Conservation (phyloP, 1,140 invertebrate genomes). For the Meloidogyne floridensis region DNA sequence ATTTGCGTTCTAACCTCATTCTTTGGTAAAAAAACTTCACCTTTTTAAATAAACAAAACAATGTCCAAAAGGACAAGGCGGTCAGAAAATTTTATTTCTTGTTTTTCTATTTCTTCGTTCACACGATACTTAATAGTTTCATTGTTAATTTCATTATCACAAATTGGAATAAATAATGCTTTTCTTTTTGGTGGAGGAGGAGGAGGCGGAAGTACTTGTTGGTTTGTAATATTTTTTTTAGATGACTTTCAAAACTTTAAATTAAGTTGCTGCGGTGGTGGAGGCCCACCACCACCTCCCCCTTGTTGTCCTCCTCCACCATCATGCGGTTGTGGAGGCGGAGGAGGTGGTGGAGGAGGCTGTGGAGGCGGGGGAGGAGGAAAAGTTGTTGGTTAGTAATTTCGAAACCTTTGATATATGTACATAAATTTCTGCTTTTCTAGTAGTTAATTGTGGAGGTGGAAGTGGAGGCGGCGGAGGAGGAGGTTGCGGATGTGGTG, state of each 20-base stretch:
- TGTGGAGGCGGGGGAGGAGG: constrained; percentile 10
- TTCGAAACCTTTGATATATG: background rate
- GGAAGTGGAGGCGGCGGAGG: background rate
- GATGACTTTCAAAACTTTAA: background rate
- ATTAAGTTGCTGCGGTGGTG: constrained; percentile 13
- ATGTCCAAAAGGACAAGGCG: background rate
- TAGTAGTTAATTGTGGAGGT: background rate
- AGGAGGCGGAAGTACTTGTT: constrained; percentile 12
- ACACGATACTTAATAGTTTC: background rate
- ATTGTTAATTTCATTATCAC: background rate
- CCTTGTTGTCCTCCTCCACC: constrained; percentile 2
- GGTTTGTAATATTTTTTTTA: background rate
- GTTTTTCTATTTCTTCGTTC: background rate
- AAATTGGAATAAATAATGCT: constrained; percentile 2
- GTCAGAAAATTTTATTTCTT: background rate
- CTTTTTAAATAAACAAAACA: background rate
- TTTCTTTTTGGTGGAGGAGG: constrained; percentile 17
- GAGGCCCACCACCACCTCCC: constrained; percentile 6
- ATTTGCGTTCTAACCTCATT: background rate
- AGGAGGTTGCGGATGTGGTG: no score
- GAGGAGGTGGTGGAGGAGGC: constrained; percentile 5
- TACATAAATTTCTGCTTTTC: background rate
- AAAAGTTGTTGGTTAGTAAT: background rate
- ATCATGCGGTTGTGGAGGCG: background rate
- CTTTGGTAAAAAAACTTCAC: background rate